phyloP scores from a whole-genome alignment of 2,888 invertebrate species.

The Sussaba pulchella region DNA sequence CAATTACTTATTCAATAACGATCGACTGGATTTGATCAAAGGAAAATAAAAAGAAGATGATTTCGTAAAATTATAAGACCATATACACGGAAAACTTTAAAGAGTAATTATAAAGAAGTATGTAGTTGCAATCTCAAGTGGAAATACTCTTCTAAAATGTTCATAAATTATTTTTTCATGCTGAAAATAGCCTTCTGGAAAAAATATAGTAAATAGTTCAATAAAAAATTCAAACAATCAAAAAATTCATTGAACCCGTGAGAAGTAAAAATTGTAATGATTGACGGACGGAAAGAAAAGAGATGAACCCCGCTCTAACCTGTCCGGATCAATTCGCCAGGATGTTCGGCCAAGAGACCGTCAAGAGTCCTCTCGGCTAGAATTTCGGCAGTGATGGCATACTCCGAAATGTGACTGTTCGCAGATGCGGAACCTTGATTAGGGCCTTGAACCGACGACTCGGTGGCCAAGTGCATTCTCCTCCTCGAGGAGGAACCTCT shows the following conservation, averaged over 20 bases:
- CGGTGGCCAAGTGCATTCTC: conserved; percentile 92
- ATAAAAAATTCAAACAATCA: no score
- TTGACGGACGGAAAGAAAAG: not conserved
- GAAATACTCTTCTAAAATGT: no score
- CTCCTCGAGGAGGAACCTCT: conserved; percentile 78
- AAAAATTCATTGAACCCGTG: no score
- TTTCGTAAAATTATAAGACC: no score
- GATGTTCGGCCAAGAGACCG: conserved; percentile 94
- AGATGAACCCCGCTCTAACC: conserved; percentile 85
- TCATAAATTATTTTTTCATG: no score
- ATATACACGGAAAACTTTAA: no score
- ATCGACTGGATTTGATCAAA: not conserved
- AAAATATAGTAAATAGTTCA: no score
- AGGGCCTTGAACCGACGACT: conserved; percentile 87
- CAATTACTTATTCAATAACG: conserved; percentile 13
- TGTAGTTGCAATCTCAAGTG: no score
- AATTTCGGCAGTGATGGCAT: conserved; percentile 91
- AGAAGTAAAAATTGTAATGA: not conserved
- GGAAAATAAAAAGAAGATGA: no score
- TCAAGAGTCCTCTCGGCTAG: conserved; percentile 94
- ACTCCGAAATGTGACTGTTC: conserved; percentile 84
- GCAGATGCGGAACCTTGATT: conserved; percentile 66
- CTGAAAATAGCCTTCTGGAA: no score
- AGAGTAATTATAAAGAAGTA: no score
- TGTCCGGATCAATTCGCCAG: conserved; percentile 96